A percentile compares a stretch with the other conserved stretches of the same genome.
phyloP scores from a whole-genome alignment of 2,888 invertebrate genomes.

The Entomobrya multifasciata region DNA sequence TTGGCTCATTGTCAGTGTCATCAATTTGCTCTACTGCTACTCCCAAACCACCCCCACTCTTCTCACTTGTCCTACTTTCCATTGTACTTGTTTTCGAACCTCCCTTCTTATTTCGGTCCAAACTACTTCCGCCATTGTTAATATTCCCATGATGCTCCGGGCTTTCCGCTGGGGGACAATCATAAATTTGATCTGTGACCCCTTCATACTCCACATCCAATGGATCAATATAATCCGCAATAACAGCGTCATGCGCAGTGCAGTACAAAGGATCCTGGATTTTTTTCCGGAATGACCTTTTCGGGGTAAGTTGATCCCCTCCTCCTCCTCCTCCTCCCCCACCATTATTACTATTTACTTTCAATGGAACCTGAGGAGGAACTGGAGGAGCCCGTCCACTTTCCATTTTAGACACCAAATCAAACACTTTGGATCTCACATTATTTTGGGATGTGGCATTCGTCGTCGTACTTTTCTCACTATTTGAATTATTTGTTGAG shows the following conservation, averaged over 20 bases:
- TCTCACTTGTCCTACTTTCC: slow-evolving; percentile 63
- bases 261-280: slow-evolving; percentile 66
- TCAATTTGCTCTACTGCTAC: slow-evolving; percentile 55
- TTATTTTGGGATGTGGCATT: slow-evolving; percentile 50
- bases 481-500: slow-evolving; percentile 52
- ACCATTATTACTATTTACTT: slow-evolving; percentile 72
- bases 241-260: slow-evolving; percentile 72
- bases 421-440: slow-evolving; percentile 78
- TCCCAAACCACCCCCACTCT: slow-evolving; percentile 57
- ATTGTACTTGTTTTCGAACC: slow-evolving; percentile 68
- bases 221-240: slow-evolving; percentile 79
- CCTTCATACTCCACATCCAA: slow-evolving; percentile 78
- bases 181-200: slow-evolving; percentile 78
- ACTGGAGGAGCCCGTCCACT: slow-evolving; percentile 75
- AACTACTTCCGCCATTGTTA: slow-evolving; percentile 42
- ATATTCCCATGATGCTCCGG: slow-evolving; percentile 58
- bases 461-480: too few relatives aligned
- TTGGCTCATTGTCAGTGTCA: slow-evolving; percentile 80
- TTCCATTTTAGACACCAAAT: slow-evolving; percentile 79
- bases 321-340: too few relatives aligned
- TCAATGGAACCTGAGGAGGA: slow-evolving; percentile 71
- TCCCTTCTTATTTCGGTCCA: slow-evolving; percentile 70
- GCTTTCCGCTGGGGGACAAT: slow-evolving; percentile 77
- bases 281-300: slow-evolving; percentile 74
- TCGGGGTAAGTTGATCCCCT: slow-evolving; percentile 77